phyloP scores from a whole-genome alignment of 2,888 invertebrate genomes.

The Lepidocyrtinus sp. region DNA sequence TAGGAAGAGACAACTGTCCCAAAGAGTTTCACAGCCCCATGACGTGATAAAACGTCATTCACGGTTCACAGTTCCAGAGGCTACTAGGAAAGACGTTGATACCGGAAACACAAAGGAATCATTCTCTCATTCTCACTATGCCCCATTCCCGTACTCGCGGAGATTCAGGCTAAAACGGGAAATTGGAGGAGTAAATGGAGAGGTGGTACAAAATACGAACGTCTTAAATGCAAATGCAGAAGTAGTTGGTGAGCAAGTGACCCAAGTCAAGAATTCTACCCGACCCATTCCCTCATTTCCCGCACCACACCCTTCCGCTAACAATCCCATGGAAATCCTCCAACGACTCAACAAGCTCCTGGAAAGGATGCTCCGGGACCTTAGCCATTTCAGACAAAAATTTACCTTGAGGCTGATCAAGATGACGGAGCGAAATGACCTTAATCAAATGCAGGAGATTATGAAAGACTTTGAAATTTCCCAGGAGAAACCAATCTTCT shows the following conservation, averaged over 20 bases:
- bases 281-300: not conserved
- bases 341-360: conserved; percentile 33
- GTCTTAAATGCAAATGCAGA: not conserved
- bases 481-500: conserved; percentile 54
- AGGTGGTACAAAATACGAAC: conserved; percentile 12
- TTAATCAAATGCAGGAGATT: conserved; percentile 56
- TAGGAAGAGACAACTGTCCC: too few species aligned
- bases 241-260: not conserved
- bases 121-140: conserved; percentile 39
- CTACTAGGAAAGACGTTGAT: too few species aligned
- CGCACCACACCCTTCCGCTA: not conserved
- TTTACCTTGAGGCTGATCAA: conserved; percentile 55
- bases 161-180: conserved; percentile 14
- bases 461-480: conserved; percentile 62
- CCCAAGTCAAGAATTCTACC: conserved; percentile 30
- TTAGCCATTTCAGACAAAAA: conserved; percentile 42
- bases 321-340: conserved; percentile 37
- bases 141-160: conserved; percentile 46
- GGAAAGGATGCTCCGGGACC: conserved; percentile 51
- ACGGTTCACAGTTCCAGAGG: too few species aligned
- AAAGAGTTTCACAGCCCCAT: too few species aligned
- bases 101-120: conserved; percentile 22
- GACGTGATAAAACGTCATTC: too few species aligned
- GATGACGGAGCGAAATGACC: conserved; percentile 59
- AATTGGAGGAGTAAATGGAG: not conserved